phyloP scores from a whole-genome alignment of 2,888 invertebrate species.

The Thumatha senex region DNA sequence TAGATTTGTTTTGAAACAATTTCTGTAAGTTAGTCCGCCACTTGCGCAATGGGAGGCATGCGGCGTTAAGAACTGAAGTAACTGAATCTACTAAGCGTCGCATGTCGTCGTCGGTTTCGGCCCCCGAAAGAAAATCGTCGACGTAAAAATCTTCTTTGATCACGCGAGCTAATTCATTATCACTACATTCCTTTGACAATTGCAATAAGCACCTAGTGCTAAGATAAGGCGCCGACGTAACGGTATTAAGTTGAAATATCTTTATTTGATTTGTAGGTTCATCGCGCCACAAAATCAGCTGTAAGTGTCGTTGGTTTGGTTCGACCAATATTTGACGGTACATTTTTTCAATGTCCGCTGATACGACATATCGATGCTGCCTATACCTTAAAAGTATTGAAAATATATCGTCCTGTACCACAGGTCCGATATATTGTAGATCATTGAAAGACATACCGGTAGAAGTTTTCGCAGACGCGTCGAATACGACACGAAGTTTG shows the following conservation, averaged over 20 bases:
- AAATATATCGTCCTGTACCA: constrained; percentile 23
- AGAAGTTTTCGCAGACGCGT: constrained; percentile 16
- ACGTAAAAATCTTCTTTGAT: neutral
- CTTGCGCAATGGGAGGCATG: no score
- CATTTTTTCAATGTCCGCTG: neutral
- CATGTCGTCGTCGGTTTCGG: neutral
- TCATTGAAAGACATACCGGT: constrained; percentile 22
- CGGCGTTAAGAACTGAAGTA: no score
- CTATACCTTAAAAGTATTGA: constrained; percentile 21
- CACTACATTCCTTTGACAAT: neutral
- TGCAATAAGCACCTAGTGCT: neutral
- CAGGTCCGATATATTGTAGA: constrained; percentile 18
- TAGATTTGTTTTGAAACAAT: no score
- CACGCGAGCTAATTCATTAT: neutral
- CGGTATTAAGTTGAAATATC: neutral
- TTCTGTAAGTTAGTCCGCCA: no score
- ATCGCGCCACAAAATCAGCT: neutral
- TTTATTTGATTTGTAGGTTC: neutral
- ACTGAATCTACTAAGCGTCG: neutral
- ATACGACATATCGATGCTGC: constrained; percentile 11
- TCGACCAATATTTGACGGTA: neutral
- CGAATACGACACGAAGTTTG: constrained; percentile 25
- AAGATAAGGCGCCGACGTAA: neutral
- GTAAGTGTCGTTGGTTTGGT: neutral
- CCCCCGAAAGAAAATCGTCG: neutral